phyloP scores from a whole-genome alignment of 2,113 vertebrate species.

The Hirundichthys speculiger region DNA sequence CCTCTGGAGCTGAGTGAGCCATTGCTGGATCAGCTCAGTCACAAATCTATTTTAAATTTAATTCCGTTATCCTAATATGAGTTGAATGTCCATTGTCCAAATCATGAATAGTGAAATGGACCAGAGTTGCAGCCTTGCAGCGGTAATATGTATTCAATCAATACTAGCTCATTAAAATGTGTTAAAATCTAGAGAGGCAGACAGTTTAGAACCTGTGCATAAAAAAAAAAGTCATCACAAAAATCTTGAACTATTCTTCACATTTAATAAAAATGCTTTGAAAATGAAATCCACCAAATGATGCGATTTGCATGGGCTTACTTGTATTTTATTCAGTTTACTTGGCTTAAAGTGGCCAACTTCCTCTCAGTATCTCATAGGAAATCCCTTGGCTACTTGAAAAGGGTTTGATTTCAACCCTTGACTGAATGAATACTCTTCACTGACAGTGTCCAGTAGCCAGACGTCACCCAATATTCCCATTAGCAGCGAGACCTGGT shows the following conservation, averaged over 20 bases:
- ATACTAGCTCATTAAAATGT: constrained; percentile 61
- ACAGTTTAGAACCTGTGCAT: constrained; percentile 59
- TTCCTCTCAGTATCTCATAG: constrained; percentile 35
- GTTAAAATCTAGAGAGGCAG: constrained; percentile 42
- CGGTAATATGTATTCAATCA: constrained; percentile 60
- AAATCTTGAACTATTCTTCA: background rate
- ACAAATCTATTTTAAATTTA: constrained; percentile 77
- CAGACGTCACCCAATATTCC: constrained; percentile 72
- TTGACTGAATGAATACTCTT: constrained; percentile 57
- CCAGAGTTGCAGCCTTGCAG: constrained; percentile 33
- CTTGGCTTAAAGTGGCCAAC: constrained; percentile 21
- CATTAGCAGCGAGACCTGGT: constrained; percentile 60
- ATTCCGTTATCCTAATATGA: constrained; percentile 76
- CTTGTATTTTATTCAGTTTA: constrained; percentile 1
- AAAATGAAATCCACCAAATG: constrained; percentile 17
- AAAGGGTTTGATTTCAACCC: constrained; percentile 63
- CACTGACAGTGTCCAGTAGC: constrained; percentile 55
- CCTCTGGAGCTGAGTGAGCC: constrained; percentile 66
- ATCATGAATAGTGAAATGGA: constrained; percentile 66
- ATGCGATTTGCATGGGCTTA: background rate
- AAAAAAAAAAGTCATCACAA: constrained; percentile 20
- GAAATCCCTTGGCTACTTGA: constrained; percentile 55
- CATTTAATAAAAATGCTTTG: constrained; percentile 13
- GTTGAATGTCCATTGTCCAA: constrained; percentile 68
- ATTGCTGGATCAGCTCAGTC: constrained; percentile 59